Conservation (phyloP, 2,888 invertebrate genomes). For the Iselma pallidipennis region DNA sequence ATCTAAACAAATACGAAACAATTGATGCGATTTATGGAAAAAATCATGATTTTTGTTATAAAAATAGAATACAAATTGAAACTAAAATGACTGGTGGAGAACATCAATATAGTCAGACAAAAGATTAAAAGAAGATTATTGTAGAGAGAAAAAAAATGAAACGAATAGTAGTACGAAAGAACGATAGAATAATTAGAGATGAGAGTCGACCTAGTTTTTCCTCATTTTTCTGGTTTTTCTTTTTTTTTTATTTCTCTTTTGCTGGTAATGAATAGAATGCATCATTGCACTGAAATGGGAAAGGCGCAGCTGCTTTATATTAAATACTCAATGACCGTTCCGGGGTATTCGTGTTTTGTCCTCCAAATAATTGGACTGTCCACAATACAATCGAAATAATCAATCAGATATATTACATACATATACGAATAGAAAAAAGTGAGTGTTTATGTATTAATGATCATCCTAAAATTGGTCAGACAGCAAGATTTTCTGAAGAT, state of each 20-base stretch:
- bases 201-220: slow-evolving; percentile 3
- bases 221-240: no score
- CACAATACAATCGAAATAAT: slow-evolving; percentile 22
- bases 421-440: neutral
- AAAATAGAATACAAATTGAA: neutral
- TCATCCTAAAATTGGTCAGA: neutral
- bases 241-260: neutral
- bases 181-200: neutral
- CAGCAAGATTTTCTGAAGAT: no score
- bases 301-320: slow-evolving; percentile 34
- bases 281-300: slow-evolving; percentile 33
- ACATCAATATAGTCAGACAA: neutral
- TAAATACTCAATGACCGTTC: slow-evolving; percentile 29
- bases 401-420: no score
- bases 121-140: neutral
- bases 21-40: neutral
- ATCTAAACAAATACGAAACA: neutral
- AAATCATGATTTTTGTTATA: neutral
- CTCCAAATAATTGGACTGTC: slow-evolving; percentile 29
- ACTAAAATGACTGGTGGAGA: neutral
- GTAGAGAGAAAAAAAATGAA: neutral
- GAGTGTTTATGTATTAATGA: neutral
- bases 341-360: slow-evolving; percentile 28
- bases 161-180: slow-evolving; percentile 16
- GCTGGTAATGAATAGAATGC: slow-evolving; percentile 20